Evolutionary conservation across 2,113 vertebrate species (phyloP), one percentile per base, ranked within the genome.

Genomic region (Columbina picui): DNA sequence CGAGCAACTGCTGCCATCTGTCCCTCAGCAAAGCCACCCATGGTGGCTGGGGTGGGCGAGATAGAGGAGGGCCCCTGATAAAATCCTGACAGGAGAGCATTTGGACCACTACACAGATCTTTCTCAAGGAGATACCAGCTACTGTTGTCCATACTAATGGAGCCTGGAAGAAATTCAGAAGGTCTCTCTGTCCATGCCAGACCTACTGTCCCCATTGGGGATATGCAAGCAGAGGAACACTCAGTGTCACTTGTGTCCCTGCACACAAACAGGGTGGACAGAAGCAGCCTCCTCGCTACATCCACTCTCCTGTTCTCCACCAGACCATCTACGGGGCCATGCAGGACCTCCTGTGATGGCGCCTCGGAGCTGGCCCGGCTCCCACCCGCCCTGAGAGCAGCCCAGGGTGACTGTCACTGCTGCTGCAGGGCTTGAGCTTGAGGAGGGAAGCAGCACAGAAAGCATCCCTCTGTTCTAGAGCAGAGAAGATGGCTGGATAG

Each of bases 1-100:
- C 1, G 0, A 61, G 41, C 5, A 14, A 61, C 50, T 15, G 3
- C 52, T 10, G 9, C 49, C 9, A 1, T 4, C 5, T 27, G 25
- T 68, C 56, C 76, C 39, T 47, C 68, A 50, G 39, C 45, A 55
- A 65, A 87, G 68, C 39, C 10, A 12, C 56, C 23, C 10, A 20
- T 1, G 6, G 38, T 49, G 38, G 16, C 55, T 38, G 19, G 23
- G 45, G 34, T 25, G 25, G 41, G 27, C 64, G 23, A 65, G 14
- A 49, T 12, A 32, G 6, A 36, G 15, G 55, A 70, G 12, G 14
- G 17, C 11, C 26, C 15, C 2, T 0, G n/a, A 43, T 80, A n/a
- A 59, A 75, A 84, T 55, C 7, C 43, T 84, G 57, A 34, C 56
- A 13, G 34, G 26, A 74, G 15, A 63, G 11, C 56, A 47, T 36